Percentiles rank a stretch among this genome's conserved stretches.
phyloP scores from a whole-genome alignment of 1,140 invertebrate species.

The Notospermus geniculatus region DNA sequence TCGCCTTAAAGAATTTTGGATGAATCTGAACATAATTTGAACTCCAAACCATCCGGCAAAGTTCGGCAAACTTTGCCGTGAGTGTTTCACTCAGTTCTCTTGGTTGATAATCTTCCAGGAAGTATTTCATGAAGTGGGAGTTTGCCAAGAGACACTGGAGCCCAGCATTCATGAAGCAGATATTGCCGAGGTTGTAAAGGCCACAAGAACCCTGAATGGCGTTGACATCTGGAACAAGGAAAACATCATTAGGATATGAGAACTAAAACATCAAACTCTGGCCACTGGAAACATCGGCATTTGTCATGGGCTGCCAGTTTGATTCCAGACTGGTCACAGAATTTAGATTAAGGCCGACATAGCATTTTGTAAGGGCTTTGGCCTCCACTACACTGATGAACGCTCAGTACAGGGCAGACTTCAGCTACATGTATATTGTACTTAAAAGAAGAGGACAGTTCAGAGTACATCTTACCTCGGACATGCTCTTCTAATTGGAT shows the following conservation, averaged over 20 bases:
- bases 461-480: too few relatives aligned
- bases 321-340: too few relatives aligned
- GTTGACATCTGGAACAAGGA: conserved; percentile 40
- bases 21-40: conserved; percentile 62
- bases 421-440: too few relatives aligned
- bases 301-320: too few relatives aligned
- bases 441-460: too few relatives aligned
- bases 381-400: too few relatives aligned
- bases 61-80: conserved; percentile 59
- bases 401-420: too few relatives aligned
- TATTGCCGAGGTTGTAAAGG: conserved; percentile 68
- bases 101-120: conserved; percentile 46
- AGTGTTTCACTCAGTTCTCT: conserved; percentile 33
- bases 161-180: conserved; percentile 73
- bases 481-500: too few relatives aligned
- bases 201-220: conserved; percentile 64
- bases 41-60: conserved; percentile 67
- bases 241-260: not conserved
- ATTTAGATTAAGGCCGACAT: too few relatives aligned
- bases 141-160: conserved; percentile 63
- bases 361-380: too few relatives aligned
- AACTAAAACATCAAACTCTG: too few relatives aligned
- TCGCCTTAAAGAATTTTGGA: conserved; percentile 65
- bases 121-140: conserved; percentile 60
- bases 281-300: too few relatives aligned